Conservation (phyloP, 2,797 vertebrate genomes). For the Gallinago nigripennis region DNA sequence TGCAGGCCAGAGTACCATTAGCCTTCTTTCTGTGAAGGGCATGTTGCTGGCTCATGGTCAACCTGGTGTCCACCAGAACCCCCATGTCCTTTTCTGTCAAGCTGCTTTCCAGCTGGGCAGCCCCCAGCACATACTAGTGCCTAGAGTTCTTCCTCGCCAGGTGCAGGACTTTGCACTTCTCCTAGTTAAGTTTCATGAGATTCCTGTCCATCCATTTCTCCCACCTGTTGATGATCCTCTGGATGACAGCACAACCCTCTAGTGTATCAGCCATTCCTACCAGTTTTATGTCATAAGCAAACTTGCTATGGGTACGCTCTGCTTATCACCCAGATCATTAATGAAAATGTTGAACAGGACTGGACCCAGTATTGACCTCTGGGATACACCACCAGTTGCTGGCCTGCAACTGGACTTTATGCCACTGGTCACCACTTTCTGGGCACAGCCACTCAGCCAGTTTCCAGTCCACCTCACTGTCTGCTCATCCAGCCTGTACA, state of each 20-base stretch:
- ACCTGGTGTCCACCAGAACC: neutral
- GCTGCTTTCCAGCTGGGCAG: neutral
- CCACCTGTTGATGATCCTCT: rapidly evolving
- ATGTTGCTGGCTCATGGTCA: neutral
- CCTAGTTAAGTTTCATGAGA: neutral
- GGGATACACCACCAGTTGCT: neutral
- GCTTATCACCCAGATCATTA: neutral
- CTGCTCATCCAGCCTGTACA: neutral
- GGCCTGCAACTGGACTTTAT: neutral
- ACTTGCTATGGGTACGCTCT: neutral
- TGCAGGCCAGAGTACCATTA: neutral
- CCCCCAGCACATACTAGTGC: neutral
- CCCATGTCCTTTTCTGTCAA: neutral
- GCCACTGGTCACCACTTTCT: neutral
- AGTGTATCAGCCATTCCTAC: neutral
- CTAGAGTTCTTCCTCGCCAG: neutral
- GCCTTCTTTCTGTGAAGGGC: neutral
- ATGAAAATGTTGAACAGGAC: neutral
- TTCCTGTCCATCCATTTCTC: neutral
- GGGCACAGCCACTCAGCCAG: neutral
- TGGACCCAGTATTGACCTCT: neutral
- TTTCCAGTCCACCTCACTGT: neutral
- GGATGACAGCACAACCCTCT: neutral
- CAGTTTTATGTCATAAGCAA: neutral
- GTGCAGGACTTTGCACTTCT: neutral